Evolutionary conservation across 2,888 invertebrate species (phyloP).

Genomic region (Drosophila kambysellisi): DNA sequence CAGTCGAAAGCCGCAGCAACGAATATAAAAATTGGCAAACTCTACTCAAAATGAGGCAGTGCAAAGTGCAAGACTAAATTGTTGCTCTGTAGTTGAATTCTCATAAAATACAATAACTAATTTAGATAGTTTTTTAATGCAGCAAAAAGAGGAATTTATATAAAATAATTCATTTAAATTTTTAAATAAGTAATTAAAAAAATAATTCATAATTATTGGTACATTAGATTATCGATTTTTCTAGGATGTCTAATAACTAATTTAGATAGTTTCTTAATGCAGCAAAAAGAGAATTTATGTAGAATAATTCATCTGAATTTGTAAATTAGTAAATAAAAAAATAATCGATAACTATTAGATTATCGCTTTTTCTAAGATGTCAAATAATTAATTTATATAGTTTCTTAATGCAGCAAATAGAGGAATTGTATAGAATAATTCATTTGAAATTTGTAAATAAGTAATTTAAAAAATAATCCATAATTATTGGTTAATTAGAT

Average conservation of each 20-base stretch:
- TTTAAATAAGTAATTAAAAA: too few relatives aligned
- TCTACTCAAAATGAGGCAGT: conserved; percentile 9
- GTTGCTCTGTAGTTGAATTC: conserved; percentile 15
- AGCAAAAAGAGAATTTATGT: fast-evolving
- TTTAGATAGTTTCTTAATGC: background rate
- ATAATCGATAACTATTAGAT: background rate
- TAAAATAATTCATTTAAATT: background rate
- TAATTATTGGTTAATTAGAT: background rate
- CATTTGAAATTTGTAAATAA: background rate
- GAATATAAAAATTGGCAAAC: background rate
- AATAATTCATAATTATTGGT: background rate
- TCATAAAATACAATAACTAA: background rate
- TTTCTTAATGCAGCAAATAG: background rate
- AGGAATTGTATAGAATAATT: fast-evolving
- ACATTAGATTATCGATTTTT: background rate
- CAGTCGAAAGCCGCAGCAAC: conserved; percentile 24
- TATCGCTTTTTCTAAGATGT: background rate
- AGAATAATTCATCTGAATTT: background rate
- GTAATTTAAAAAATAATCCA: background rate
- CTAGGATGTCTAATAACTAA: background rate
- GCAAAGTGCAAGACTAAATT: background rate
- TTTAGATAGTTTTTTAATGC: background rate
- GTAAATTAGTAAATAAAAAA: too few relatives aligned
- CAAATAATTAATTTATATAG: too few relatives aligned
- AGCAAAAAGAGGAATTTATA: fast-evolving